Base-by-base conservation (phyloP, 2,888 invertebrate species). In the Lasioglossum figueresi region DNA sequence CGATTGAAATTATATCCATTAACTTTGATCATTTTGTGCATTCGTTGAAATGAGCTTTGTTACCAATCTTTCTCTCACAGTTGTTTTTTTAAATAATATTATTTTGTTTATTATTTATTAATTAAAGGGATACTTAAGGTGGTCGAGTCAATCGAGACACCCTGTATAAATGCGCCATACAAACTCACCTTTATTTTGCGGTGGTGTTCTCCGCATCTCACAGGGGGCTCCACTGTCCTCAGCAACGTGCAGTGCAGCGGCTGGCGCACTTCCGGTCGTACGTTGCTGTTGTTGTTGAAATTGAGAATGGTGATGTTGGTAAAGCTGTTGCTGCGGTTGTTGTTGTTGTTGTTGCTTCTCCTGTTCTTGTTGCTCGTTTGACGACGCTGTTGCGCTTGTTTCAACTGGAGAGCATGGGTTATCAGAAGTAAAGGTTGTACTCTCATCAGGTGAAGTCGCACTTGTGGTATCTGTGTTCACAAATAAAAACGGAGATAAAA, bases 201-300 rank as follows among this genome's bases (percentile, higher is more conserved):
- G 95, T 94, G 96, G 96, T 95, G 96, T 96, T 91, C 96, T 96
- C 94, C 96, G 96, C 96, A 96, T 96, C 94, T 96, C 95, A 95
- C 94, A 95, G 94, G 93, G 92, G 93, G 93, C 94, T 92, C 92
- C 94, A 92, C 93, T 92, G 81, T 93, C 92, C 88, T 93, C 93
- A 84, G 89, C 90, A 83, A 91, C 89, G 88, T 90, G 88, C 88
- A 89, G 88, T 92, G 91, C 87, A 85, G 88, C 89, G 88, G 89
- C 87, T 84, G 90, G 80, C 56, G 88, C 87, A 90, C 88, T 92
- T 88, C 90, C 91, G 88, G 88, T 85, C 76, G 91, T 82, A 86
- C 89, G 91, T 84, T 91, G 91, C 83, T 91, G 91, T 84, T 89
- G 87, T 80, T 89, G 87, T 86, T 90, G 90, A 14, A 80, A 84